Conservation (phyloP, 2,888 invertebrate species). For the Sialis lutaria region DNA sequence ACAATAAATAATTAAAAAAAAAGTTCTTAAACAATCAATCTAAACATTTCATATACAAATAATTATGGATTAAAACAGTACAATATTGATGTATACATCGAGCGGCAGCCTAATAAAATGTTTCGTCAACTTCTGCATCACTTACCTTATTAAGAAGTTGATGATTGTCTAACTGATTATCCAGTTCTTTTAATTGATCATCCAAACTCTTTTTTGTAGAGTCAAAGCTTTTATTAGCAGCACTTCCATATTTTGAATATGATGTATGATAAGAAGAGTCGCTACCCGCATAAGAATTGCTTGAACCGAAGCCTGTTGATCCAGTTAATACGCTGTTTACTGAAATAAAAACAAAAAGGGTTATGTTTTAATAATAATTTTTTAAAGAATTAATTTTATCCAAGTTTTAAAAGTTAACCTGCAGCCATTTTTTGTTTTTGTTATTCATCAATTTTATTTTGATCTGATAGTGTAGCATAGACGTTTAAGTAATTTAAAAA, state of each 20-base stretch:
- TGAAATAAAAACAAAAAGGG: constrained; percentile 18
- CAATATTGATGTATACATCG: not conserved
- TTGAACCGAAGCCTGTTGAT: constrained; percentile 36
- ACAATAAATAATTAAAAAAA: too few relatives aligned
- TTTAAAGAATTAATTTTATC: too few relatives aligned
- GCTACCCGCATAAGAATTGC: constrained; percentile 35
- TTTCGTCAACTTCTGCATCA: constrained; percentile 27
- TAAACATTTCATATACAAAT: too few relatives aligned
- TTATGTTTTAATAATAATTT: too few relatives aligned
- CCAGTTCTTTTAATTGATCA: constrained; percentile 65
- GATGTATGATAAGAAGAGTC: constrained; percentile 32
- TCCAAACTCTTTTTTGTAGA: constrained; percentile 59
- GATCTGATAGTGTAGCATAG: too few relatives aligned
- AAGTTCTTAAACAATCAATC: too few relatives aligned
- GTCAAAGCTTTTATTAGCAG: constrained; percentile 42
- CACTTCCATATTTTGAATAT: constrained; percentile 23
- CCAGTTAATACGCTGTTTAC: constrained; percentile 39
- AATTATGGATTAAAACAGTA: not conserved
- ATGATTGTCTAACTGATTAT: constrained; percentile 50
- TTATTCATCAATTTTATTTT: too few relatives aligned
- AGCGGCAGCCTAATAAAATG: constrained; percentile 23
- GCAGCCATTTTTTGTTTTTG: too few relatives aligned
- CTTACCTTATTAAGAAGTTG: constrained; percentile 45
- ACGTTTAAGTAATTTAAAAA: too few relatives aligned
- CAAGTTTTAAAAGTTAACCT: too few relatives aligned